These are phyloP conservation scores for Sebastes matsubarae DNA, from an alignment of 2,797 vertebrate species.

Conservation along the genomic window DNA sequence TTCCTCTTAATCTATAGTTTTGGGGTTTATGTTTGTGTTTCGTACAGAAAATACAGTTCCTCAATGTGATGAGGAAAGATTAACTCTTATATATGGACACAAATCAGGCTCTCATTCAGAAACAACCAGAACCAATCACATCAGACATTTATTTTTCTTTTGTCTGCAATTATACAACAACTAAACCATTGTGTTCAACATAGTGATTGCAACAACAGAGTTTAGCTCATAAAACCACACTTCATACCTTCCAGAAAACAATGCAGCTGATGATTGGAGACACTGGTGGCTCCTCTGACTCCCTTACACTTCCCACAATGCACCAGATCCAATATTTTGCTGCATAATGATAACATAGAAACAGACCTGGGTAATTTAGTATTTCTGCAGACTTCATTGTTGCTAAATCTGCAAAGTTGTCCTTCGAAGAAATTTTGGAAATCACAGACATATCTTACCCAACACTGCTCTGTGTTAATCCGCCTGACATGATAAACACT, in stretches of 20 bases:
- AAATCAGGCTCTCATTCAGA: constrained; percentile 47
- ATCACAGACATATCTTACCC: neutral
- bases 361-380: neutral
- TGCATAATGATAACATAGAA: constrained; percentile 2
- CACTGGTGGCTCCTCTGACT: constrained; percentile 9
- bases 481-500: neutral
- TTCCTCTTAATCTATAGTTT: neutral
- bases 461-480: neutral
- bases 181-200: constrained; percentile 17
- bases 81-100: neutral
- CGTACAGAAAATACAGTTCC: neutral
- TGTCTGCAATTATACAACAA: constrained; percentile 36
- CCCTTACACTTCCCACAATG: constrained; percentile 12
- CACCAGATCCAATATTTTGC: constrained; percentile 18
- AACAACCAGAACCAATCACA: neutral
- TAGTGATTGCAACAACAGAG: constrained; percentile 32
- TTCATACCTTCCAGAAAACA: constrained; percentile 47
- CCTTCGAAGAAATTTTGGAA: neutral
- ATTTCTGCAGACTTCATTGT: neutral
- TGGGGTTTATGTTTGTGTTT: neutral
- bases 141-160: neutral
- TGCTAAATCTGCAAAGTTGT: neutral
- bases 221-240: constrained; percentile 4
- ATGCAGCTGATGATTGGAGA: constrained; percentile 70
- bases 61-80: neutral